A percentile compares a stretch with the other conserved stretches of the same genome.
Conservation (phyloP, 2,888 invertebrate genomes). For the Theodoxus fluviatilis region DNA sequence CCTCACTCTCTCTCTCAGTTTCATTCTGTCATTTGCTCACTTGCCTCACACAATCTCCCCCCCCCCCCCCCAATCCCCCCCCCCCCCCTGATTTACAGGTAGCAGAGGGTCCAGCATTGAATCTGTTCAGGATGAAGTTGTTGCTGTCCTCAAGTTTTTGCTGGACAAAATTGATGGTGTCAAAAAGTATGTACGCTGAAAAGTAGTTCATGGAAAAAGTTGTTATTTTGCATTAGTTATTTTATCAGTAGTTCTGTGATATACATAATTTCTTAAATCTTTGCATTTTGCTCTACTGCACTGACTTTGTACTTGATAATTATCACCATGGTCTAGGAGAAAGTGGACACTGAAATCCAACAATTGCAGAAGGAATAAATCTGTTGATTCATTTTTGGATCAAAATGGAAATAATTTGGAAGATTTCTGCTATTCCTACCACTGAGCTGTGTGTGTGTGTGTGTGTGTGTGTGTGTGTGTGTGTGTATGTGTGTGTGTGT, state of each 20-base stretch:
- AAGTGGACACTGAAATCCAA: no score
- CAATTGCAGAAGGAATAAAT: no score
- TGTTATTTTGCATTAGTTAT: background rate
- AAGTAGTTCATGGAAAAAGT: background rate
- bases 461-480: slow-evolving; percentile 12
- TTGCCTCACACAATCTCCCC: background rate
- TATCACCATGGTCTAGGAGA: no score
- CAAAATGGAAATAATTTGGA: no score
- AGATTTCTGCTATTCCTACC: no score
- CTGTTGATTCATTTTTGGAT: no score
- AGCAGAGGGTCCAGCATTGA: slow-evolving; percentile 31
- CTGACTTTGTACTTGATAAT: no score
- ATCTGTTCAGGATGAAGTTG: slow-evolving; percentile 75
- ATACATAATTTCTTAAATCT: no score
- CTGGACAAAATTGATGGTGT: slow-evolving; percentile 85
- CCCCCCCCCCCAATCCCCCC: no score
- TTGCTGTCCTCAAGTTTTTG: slow-evolving; percentile 71
- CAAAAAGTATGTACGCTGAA: slow-evolving; percentile 71
- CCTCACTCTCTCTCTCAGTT: background rate
- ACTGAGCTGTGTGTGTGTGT: slow-evolving; percentile 6
- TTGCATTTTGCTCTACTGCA: no score
- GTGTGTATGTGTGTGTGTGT: background rate
- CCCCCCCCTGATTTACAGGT: no score
- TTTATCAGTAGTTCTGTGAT: background rate
- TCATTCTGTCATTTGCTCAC: background rate